These are phyloP conservation scores for Lordiphosa mommai DNA, from an alignment of 1,140 invertebrate species.

Conservation along the genomic window DNA sequence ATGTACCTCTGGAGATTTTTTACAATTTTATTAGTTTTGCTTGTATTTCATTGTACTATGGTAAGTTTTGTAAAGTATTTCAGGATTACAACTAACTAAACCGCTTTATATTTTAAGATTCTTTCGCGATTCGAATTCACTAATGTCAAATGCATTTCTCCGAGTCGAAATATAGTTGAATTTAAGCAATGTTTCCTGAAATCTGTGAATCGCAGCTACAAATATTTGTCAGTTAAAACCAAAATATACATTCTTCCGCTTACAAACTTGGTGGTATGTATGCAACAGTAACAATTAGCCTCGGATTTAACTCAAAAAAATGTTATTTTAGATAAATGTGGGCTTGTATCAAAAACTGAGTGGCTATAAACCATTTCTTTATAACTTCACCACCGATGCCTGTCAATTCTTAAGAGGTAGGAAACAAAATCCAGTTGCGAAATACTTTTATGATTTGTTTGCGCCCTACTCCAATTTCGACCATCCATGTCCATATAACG, in stretches of 20 bases:
- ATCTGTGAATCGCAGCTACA: slow-evolving; percentile 8
- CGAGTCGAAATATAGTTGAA: neutral
- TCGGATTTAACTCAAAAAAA: neutral
- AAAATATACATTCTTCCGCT: too few relatives aligned
- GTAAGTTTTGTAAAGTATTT: too few relatives aligned
- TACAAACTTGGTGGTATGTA: neutral
- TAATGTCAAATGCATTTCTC: neutral
- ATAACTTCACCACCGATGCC: slow-evolving; percentile 9
- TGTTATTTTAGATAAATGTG: neutral
- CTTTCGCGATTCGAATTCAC: neutral
- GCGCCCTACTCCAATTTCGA: slow-evolving; percentile 1
- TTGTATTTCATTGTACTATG: too few relatives aligned
- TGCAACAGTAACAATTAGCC: too few relatives aligned
- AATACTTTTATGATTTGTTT: neutral
- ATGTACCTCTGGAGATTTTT: too few relatives aligned
- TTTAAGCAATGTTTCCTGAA: neutral
- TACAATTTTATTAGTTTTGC: too few relatives aligned
- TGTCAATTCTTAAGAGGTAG: slow-evolving; percentile 5
- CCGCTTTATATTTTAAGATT: neutral
- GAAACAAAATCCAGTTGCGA: neutral
- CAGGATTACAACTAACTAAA: neutral
- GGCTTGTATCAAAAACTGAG: slow-evolving; percentile 1
- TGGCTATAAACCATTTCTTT: slow-evolving; percentile 13
- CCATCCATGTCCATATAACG: slow-evolving; percentile 9
- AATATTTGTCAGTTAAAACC: neutral